These are phyloP conservation scores for Oryzias woworae DNA, from an alignment of 2,113 vertebrate genomes.

Conservation along the genomic window DNA sequence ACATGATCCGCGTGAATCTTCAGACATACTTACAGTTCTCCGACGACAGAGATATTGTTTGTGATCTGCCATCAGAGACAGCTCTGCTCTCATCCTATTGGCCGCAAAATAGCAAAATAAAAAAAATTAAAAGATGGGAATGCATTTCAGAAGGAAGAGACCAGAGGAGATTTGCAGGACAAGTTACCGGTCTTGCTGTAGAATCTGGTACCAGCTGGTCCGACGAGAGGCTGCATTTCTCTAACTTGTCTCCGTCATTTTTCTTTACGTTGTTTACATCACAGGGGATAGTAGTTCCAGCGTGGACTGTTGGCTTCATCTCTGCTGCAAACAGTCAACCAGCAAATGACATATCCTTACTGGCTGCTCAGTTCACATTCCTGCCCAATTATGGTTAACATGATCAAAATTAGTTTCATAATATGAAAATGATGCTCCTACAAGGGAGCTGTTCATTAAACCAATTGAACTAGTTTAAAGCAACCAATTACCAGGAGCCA, in stretches of 20 bases:
- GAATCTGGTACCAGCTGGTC: constrained; percentile 75
- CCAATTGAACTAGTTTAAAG: constrained; percentile 1
- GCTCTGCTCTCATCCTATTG: constrained; percentile 64
- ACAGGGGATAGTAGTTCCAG: constrained; percentile 41
- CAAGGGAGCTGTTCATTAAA: neutral
- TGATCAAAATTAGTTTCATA: neutral
- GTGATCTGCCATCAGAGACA: constrained; percentile 51
- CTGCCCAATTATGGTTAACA: neutral
- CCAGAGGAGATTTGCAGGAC: neutral
- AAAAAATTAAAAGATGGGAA: constrained; percentile 12
- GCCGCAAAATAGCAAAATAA: constrained; percentile 16
- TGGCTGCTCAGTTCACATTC: constrained; percentile 1
- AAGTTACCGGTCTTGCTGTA: constrained; percentile 59
- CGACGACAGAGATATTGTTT: constrained; percentile 31
- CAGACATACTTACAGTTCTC: constrained; percentile 66
- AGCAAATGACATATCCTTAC: constrained; percentile 2
- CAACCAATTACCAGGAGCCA: neutral
- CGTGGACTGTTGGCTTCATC: constrained; percentile 40
- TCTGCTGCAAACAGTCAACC: constrained; percentile 26
- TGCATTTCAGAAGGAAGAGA: constrained; percentile 13
- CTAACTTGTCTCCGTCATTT: constrained; percentile 72
- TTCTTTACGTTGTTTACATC: constrained; percentile 66
- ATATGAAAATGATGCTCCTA: neutral
- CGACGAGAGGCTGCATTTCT: constrained; percentile 63
- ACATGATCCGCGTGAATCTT: too few relatives aligned